Percentiles rank a stretch among this genome's conserved stretches.
Evolutionary conservation across 2,797 vertebrate genomes (phyloP).

Genomic region (Melanotaenia pygmaea): DNA sequence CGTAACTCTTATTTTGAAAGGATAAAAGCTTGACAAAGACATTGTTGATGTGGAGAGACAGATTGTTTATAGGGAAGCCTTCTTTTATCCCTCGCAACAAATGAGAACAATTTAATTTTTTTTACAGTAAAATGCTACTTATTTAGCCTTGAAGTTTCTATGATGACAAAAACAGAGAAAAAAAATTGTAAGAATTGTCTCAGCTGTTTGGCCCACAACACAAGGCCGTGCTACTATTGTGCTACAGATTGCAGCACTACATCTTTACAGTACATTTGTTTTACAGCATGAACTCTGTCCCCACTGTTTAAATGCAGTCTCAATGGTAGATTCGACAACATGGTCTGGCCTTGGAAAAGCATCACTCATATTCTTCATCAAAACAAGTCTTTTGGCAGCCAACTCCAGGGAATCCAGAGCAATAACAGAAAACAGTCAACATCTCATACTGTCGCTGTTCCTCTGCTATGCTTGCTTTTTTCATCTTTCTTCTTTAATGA

Average conservation of each 20-base stretch:
- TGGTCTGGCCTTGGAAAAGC: slow-evolving; percentile 51
- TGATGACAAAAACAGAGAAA: too few species aligned
- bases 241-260: neutral
- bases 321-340: slow-evolving; percentile 10
- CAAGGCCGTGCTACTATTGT: neutral
- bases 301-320: slow-evolving; percentile 43
- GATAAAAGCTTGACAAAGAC: too few species aligned
- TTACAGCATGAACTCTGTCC: slow-evolving; percentile 46
- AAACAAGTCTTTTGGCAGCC: slow-evolving; percentile 65
- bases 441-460: slow-evolving; percentile 58
- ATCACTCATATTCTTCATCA: slow-evolving; percentile 72
- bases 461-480: slow-evolving; percentile 31
- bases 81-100: too few species aligned
- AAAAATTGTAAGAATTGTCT: neutral
- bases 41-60: too few species aligned
- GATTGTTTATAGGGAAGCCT: too few species aligned
- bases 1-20: too few species aligned
- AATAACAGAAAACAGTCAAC: slow-evolving; percentile 71
- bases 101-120: too few species aligned
- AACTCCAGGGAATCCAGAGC: slow-evolving; percentile 68
- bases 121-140: too few species aligned
- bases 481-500: slow-evolving; percentile 72
- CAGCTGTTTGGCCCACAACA: neutral
- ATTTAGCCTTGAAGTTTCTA: too few species aligned
- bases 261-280: slow-evolving; percentile 25